phyloP scores from a whole-genome alignment of 2,888 invertebrate genomes.

The Colostygia pectinataria region DNA sequence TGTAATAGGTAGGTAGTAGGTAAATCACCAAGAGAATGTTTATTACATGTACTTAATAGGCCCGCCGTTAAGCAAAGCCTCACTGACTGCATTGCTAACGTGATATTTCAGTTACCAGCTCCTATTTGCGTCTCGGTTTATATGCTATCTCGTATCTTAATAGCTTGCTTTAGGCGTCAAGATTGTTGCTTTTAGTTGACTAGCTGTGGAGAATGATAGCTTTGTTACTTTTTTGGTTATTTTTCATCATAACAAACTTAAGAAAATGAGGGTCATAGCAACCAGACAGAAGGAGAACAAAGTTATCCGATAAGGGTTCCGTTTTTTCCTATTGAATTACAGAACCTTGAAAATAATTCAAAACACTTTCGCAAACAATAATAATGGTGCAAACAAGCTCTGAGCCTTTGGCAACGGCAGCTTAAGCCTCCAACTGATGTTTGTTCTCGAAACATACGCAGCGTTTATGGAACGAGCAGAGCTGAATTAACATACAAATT shows the following conservation, averaged over 20 bases:
- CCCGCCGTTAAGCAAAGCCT: constrained; percentile 1
- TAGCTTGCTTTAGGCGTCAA: constrained; percentile 13
- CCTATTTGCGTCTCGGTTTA: constrained; percentile 9
- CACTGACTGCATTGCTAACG: constrained; percentile 3
- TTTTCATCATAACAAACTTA: too few species aligned
- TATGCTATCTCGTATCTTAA: constrained; percentile 9
- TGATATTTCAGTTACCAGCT: constrained; percentile 5
- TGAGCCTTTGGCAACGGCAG: constrained; percentile 19
- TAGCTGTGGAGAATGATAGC: too few species aligned
- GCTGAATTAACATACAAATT: constrained; percentile 27
- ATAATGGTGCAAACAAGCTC: constrained; percentile 13
- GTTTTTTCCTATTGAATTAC: too few species aligned
- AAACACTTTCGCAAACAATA: constrained; percentile 8
- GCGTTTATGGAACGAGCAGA: constrained; percentile 14
- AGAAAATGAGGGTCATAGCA: too few species aligned
- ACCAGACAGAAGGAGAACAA: too few species aligned
- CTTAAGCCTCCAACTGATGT: constrained; percentile 45
- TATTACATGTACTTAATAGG: neutral
- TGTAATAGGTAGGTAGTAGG: too few species aligned
- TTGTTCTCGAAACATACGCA: constrained; percentile 20
- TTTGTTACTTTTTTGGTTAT: too few species aligned
- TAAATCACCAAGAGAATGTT: neutral
- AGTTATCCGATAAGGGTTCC: too few species aligned
- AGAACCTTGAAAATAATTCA: too few species aligned
- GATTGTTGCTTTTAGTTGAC: neutral